Conservation (phyloP, 2,888 invertebrate genomes). For the Cephus spinipes region DNA sequence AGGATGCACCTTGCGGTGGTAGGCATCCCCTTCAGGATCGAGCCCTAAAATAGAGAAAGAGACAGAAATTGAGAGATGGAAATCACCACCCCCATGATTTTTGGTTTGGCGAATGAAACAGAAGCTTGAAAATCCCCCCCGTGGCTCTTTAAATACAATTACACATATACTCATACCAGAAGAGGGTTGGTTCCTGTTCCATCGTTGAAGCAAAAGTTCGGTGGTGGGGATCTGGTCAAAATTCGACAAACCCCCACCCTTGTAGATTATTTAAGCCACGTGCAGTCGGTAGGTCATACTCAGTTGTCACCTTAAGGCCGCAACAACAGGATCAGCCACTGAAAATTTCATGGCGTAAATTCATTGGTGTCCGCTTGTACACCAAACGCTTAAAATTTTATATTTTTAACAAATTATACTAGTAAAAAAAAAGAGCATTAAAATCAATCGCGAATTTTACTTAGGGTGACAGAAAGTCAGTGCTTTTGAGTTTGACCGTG, state of each 20-base stretch:
- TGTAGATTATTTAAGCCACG: constrained; percentile 48
- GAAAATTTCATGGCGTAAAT: background rate
- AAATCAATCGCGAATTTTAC: background rate
- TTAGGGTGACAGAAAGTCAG: background rate
- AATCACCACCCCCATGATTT: constrained; percentile 11
- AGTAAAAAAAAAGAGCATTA: background rate
- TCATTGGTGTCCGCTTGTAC: background rate
- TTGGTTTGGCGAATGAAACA: constrained; percentile 12
- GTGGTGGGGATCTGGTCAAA: background rate
- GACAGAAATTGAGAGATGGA: background rate
- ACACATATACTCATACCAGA: constrained; percentile 31
- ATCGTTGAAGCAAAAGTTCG: background rate
- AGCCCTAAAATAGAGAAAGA: background rate
- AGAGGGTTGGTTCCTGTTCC: constrained; percentile 1
- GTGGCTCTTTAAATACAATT: constrained; percentile 53
- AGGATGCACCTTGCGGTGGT: constrained; percentile 41
- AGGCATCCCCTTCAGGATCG: constrained; percentile 26
- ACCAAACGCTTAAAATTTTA: background rate
- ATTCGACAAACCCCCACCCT: constrained; percentile 24
- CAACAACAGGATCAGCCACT: constrained; percentile 22
- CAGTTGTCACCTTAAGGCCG: constrained; percentile 47
- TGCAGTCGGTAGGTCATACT: constrained; percentile 37
- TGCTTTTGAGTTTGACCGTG: background rate
- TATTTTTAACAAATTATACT: background rate
- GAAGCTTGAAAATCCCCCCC: constrained; percentile 23